Evolutionary conservation across 2,113 vertebrate genomes (phyloP).

Genomic region (Caloenas nicobarica): DNA sequence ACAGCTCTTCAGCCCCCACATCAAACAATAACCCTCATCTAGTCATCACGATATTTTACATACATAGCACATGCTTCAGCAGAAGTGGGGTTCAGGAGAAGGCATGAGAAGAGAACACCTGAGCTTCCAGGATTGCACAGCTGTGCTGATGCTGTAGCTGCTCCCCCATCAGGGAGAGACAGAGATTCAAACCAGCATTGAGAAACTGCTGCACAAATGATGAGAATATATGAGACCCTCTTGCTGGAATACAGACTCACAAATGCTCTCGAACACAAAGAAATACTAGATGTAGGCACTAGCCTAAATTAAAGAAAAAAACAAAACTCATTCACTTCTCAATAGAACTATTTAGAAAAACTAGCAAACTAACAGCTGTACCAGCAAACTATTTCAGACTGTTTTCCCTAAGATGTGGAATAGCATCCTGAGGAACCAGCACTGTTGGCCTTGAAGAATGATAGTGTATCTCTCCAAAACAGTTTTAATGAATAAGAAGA

Average conservation of each 20-base stretch:
- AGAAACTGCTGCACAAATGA: background rate
- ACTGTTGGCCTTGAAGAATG: background rate
- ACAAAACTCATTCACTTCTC: background rate
- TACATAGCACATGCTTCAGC: background rate
- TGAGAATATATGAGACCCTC: background rate
- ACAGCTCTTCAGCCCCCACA: background rate
- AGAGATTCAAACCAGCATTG: background rate
- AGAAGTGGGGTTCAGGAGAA: background rate
- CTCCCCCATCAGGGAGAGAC: background rate
- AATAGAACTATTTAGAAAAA: background rate
- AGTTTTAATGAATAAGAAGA: background rate
- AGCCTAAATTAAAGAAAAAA: background rate
- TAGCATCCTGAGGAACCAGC: background rate
- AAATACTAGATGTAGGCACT: background rate
- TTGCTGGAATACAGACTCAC: background rate
- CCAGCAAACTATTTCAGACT: background rate
- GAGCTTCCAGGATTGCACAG: background rate
- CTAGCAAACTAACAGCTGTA: background rate
- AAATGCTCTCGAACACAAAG: background rate
- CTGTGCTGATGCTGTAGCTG: background rate
- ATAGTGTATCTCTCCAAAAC: background rate
- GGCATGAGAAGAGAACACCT: accelerated
- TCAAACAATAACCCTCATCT: background rate
- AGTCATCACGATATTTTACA: background rate
- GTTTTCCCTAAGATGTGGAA: background rate